Evolutionary conservation across 2,113 vertebrate species (phyloP), one percentile per base, ranked within the genome.

Genomic region (Phalacrocorax brasilianus): DNA sequence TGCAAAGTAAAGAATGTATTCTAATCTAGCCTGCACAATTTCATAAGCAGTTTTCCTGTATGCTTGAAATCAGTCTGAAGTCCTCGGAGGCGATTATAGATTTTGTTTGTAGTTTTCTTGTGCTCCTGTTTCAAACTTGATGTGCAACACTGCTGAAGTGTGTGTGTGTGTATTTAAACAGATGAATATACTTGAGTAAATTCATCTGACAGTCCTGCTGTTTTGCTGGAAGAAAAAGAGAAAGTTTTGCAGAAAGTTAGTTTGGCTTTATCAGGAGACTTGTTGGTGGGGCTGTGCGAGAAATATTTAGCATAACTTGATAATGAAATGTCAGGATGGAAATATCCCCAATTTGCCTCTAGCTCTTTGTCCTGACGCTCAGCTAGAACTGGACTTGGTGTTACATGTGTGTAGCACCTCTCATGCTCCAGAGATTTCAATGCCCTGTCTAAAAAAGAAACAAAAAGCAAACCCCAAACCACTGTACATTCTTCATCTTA

Each of bases 61-160:
- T 87, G 90, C 92, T 95, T 97, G 95, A 93, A 93, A 87, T 92
- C 73, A 91, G 62, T 72, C 53, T 14, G 5, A 89, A 85, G 47
- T 68, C 76, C 40, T 92, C 58, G 52, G 56, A 66, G 35, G n/a
- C 23, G 8, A 58, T 66, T 89, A 8, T 16, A 55, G 56, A 47
- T 47, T 63, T 85, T 32, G 32, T 47, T 80, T 1, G 4, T 58
- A 23, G 38, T 82, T 92, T 89, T 52, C 44, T 53, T 83, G 14
- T 83, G 35, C 18, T 89, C 22, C 27, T 79, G 15, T 86, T 90
- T 87, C 67, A 79, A 30, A 72, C 33, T 55, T 84, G 35, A 85
- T 0, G 0, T 21, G 44, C 15, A 33, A 18, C 35, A 11, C 32
- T n/a, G 22, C 33, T 68, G 61, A 47, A 38, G 17, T 2, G 24